Evolutionary conservation across 1,140 invertebrate genomes (phyloP).

Genomic region (Episyrphus balteatus): DNA sequence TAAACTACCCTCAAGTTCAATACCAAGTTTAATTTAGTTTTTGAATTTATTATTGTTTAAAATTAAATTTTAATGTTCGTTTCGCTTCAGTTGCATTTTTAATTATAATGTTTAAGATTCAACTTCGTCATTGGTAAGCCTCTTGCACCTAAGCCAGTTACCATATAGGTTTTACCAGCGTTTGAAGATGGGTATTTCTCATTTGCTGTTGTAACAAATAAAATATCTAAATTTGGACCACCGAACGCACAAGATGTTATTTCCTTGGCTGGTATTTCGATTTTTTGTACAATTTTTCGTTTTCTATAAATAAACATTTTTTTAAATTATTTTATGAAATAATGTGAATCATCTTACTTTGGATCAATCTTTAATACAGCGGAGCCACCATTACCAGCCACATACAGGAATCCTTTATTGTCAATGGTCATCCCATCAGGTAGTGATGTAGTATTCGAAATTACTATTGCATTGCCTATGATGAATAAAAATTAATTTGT

Average conservation of each 20-base stretch:
- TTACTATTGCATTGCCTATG: slow-evolving; percentile 41
- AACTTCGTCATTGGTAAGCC: slow-evolving; percentile 38
- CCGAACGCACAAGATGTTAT: slow-evolving; percentile 74
- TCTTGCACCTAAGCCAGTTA: slow-evolving; percentile 52
- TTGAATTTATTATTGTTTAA: too few relatives aligned
- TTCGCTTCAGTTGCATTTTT: too few relatives aligned
- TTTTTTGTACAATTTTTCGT: slow-evolving; percentile 28
- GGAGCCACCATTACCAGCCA: slow-evolving; percentile 52
- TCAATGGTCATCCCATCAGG: slow-evolving; percentile 71
- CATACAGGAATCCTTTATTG: slow-evolving; percentile 58
- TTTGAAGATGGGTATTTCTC: slow-evolving; percentile 44
- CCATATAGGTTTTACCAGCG: slow-evolving; percentile 59
- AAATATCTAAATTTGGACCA: slow-evolving; percentile 56
- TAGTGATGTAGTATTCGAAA: slow-evolving; percentile 42
- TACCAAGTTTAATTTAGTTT: too few relatives aligned
- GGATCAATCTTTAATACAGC: slow-evolving; percentile 34
- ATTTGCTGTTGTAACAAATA: slow-evolving; percentile 65
- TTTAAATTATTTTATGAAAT: background rate
- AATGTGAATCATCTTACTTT: slow-evolving; percentile 12
- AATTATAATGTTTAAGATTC: background rate
- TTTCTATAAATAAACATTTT: slow-evolving; percentile 17
- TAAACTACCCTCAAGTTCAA: too few relatives aligned
- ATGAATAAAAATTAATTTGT: slow-evolving; percentile 7
- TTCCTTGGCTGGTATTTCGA: slow-evolving; percentile 48
- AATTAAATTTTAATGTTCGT: too few relatives aligned